Evolutionary conservation across 2,113 vertebrate species (phyloP), one percentile per base, ranked within the genome.

Genomic region (Cephalopterus ornatus): DNA sequence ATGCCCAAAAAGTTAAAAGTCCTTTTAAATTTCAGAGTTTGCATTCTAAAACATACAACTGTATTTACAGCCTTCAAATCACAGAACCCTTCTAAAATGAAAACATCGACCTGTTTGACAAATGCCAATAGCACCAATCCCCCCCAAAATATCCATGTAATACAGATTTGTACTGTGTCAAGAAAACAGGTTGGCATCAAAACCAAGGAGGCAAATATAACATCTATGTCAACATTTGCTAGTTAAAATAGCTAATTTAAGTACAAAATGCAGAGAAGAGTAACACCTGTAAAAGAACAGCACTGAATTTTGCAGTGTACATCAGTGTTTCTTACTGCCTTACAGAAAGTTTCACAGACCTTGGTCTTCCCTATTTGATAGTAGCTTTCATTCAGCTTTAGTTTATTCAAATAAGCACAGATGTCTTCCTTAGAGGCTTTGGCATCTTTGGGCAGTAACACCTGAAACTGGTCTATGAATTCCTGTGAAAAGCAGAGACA

Each of bases 341-440:
- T 72, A 85, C 12, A 49, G 14, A 18, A 55, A 47, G 49, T 82
- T 92, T n/a, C 12, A 49, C 95, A 76, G 67, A 99, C 99, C 99
- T 99, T 99, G 55, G 99, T 99, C 97, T 98, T 99, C 62, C 99
- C 99, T 19, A 99, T 99, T 97, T 99, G 99, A 97, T 98, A 99
- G 53, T 98, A 99, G 88, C 98, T 98, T 67, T 97, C 97, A 96
- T 99, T 98, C 28, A 99, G 87, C 17, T 96, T 93, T 95, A 99
- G 98, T 96, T 98, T 99, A 77, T 97, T 97, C 58, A 99, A 95
- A 76, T 99, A 97, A 49, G 95, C 89, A 9, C 97, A 95, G 84
- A 99, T 99, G 58, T 98, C 98, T 63, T 99, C 98, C 87, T 98
- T 98, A 44, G 98, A 98, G 35, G 98, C 96, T 28, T 95, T 95